Conservation (phyloP, 2,113 vertebrate genomes). For the Penelope pileata region DNA sequence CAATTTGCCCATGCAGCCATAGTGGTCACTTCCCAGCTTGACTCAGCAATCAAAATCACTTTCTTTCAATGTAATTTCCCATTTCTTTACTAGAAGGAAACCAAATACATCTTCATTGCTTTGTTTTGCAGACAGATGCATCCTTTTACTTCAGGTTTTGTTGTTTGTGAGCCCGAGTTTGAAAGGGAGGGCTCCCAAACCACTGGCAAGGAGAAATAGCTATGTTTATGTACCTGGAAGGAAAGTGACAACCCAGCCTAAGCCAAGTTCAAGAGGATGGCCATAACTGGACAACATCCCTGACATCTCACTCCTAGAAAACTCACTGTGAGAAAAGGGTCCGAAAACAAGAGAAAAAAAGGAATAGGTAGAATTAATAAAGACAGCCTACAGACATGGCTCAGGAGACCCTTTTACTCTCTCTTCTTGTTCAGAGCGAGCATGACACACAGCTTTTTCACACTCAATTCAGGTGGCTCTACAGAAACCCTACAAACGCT, state of each 20-base stretch:
- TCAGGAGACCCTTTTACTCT: background rate
- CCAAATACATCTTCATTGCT: background rate
- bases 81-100: background rate
- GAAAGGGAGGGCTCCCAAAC: background rate
- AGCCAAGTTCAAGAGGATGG: background rate
- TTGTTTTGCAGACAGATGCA: background rate
- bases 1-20: background rate
- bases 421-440: background rate
- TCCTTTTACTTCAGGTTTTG: background rate
- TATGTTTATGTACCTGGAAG: background rate
- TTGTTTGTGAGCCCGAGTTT: background rate
- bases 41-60: background rate
- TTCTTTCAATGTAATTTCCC: background rate
- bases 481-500: background rate
- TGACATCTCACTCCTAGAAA: no score
- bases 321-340: background rate
- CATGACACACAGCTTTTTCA: background rate
- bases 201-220: background rate
- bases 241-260: background rate
- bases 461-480: background rate
- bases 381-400: background rate
- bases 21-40: background rate
- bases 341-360: background rate
- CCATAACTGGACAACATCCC: background rate
- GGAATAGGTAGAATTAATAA: background rate